Evolutionary conservation across 2,113 vertebrate species (phyloP), one percentile per base, ranked within the genome.

Genomic region (Pachypanchax playfairii): DNA sequence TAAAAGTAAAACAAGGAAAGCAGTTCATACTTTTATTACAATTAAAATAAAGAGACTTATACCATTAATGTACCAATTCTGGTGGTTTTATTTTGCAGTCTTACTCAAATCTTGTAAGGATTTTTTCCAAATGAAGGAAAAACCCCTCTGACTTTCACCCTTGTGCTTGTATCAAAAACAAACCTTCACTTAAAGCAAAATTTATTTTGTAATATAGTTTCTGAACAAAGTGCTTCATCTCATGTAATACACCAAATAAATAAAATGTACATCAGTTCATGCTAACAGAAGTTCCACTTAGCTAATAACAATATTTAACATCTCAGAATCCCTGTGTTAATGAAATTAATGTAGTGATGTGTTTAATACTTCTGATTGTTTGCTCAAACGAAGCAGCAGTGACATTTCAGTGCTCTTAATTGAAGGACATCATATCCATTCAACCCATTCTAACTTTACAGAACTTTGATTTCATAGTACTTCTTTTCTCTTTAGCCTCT

Each of bases 241-340:
- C 51, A 73, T 80, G 63, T 77, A 75, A 80, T 80, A 76, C 71
- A 72, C 29, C 35, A 88, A 91, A 91, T 90, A 91, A 91, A 90
- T 89, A 89, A 91, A 87, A 81, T 82, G 51, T 64, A 66, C 82
- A 83, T 70, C 75, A 61, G 85, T 75, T 89, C 69, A 86, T 77
- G 75, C 74, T 67, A 89, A 91, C 85, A 82, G 71, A 86, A 76
- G 11, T 17, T 70, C 49, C 62, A 69, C 75, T 46, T 73, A 44
- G 71, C 61, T 78, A 57, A 76, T 22, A 76, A 58, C 26, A 31
- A 49, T 61, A 61, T 75, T 53, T 73, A 22, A 50, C 55, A 42
- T 12, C 25, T 47, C 14, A 72, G 29, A 74, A 44, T 54, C 21
- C 24, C 2, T 68, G n/a, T 43, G 4, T 43, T 9, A 52, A 3